These are phyloP conservation scores for Dorcus hopei DNA, from an alignment of 2,888 invertebrate species.

Conservation along the genomic window DNA sequence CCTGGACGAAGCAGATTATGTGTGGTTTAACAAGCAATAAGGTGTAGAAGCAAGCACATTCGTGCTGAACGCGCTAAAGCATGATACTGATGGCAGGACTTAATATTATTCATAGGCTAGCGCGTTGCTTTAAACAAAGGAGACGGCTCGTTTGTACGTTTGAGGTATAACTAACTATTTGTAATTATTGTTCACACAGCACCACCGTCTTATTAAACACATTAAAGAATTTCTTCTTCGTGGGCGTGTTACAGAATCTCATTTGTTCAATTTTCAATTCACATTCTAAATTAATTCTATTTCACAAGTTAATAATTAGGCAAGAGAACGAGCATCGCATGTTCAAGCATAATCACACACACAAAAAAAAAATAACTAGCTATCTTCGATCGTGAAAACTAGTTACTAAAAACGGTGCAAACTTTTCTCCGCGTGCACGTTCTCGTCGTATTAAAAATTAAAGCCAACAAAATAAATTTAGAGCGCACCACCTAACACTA, in stretches of 20 bases:
- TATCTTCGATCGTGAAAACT: constrained; percentile 7
- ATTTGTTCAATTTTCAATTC: background rate
- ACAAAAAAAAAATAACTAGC: constrained; percentile 13
- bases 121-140: constrained; percentile 2
- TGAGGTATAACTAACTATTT: constrained; percentile 6
- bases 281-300: background rate
- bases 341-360: background rate
- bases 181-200: constrained; percentile 13
- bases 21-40: constrained; percentile 32
- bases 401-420: constrained; percentile 2
- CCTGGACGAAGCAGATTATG: constrained; percentile 33
- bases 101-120: constrained; percentile 22
- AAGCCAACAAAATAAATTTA: constrained; percentile 14
- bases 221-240: too few relatives aligned
- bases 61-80: constrained; percentile 26
- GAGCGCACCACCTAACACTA: constrained; percentile 11
- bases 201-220: background rate
- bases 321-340: background rate
- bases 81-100: constrained; percentile 20
- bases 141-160: constrained; percentile 11
- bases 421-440: constrained; percentile 1
- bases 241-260: too few relatives aligned
- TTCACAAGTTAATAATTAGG: background rate
- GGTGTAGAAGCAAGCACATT: constrained; percentile 27
- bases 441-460: constrained; percentile 18